Evolutionary conservation across 2,113 vertebrate species (phyloP).

Genomic region (Peucedramus taeniatus): DNA sequence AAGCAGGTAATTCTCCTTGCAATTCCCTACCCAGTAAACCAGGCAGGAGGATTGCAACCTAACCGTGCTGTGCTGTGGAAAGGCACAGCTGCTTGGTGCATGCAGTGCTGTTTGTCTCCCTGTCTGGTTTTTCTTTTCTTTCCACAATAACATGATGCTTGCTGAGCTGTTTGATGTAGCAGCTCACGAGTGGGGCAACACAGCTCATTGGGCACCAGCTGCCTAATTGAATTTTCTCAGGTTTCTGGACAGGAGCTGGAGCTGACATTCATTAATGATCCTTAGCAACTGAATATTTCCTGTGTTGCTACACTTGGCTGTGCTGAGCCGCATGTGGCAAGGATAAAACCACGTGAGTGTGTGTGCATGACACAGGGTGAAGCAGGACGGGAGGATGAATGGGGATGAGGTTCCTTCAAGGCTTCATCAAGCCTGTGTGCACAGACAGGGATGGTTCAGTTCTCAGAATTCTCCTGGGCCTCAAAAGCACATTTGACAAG

Average conservation of each 20-base stretch:
- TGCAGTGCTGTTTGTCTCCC: not conserved
- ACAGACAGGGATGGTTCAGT: not conserved
- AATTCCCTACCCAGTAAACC: not conserved
- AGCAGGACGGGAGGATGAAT: not conserved
- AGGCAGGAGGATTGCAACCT: not conserved
- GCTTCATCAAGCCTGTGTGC: not conserved
- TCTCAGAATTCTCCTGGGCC: not conserved
- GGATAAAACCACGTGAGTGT: not conserved
- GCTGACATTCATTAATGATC: constrained; percentile 49
- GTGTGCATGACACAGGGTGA: not conserved
- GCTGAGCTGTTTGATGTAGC: constrained; percentile 41
- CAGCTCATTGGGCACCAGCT: constrained; percentile 43
- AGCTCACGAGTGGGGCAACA: not conserved
- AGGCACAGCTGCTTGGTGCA: not conserved
- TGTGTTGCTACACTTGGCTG: not conserved
- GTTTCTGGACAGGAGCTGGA: constrained; percentile 28
- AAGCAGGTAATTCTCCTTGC: not conserved
- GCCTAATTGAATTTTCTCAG: constrained; percentile 55
- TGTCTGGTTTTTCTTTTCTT: not conserved
- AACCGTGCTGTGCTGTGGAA: rapidly evolving
- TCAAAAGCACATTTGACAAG: not conserved
- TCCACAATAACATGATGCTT: not conserved
- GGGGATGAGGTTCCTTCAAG: not conserved
- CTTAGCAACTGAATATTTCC: constrained; percentile 35
- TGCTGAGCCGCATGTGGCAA: not conserved